A percentile compares a stretch with the other conserved stretches of the same genome.
These are phyloP conservation scores for Peribatodes rhomboidaria DNA, from an alignment of 2,888 invertebrate genomes.

Conservation along the genomic window DNA sequence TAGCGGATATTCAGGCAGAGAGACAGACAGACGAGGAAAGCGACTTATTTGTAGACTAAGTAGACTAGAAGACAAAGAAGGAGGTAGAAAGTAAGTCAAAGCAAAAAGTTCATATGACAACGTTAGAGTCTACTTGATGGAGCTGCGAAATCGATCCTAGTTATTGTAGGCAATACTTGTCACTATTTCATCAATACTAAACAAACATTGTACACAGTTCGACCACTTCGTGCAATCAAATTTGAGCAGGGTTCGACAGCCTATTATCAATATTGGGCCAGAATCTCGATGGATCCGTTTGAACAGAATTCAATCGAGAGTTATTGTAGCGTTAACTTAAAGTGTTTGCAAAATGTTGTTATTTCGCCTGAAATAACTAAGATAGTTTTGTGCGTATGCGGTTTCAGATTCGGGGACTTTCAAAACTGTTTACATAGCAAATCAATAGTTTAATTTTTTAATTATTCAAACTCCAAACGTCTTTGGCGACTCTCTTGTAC, in stretches of 20 bases:
- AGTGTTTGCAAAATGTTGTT: slow-evolving; percentile 18
- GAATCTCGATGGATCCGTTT: slow-evolving; percentile 31
- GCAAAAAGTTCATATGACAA: no score
- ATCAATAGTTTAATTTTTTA: no score
- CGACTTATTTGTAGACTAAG: no score
- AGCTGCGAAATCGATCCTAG: neutral
- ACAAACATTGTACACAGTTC: slow-evolving; percentile 16
- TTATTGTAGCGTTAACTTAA: slow-evolving; percentile 12
- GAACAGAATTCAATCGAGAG: slow-evolving; percentile 31
- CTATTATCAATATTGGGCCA: slow-evolving; percentile 33
- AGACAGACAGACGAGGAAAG: no score
- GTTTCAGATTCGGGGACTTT: neutral
- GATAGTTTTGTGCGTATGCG: neutral
- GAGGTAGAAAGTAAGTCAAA: no score
- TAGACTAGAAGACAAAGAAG: no score
- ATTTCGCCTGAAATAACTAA: neutral
- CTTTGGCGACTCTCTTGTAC: no score
- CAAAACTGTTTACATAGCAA: no score
- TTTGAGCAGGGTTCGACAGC: slow-evolving; percentile 37
- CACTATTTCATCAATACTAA: slow-evolving; percentile 11
- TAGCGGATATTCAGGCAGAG: no score
- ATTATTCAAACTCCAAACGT: no score
- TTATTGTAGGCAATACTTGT: slow-evolving; percentile 11
- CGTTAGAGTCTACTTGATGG: no score
- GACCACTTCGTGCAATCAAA: slow-evolving; percentile 30